Base-by-base conservation (phyloP, 2,888 invertebrate genomes). In the Himalopsyche japonica region DNA sequence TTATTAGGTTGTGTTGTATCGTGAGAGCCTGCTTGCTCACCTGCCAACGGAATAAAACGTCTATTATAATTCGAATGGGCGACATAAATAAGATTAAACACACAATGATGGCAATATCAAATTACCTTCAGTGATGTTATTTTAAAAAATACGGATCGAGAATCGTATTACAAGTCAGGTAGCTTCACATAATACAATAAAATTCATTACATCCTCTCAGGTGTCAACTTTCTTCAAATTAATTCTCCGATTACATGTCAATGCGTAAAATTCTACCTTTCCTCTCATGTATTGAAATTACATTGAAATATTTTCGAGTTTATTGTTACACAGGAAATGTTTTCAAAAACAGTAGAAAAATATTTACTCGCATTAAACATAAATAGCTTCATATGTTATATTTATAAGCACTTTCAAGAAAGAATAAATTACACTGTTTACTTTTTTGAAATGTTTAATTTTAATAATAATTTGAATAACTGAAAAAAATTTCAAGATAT, bases 91-190 rank as follows among this genome's bases (percentile, higher is more conserved):
- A 82, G 82, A 85, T 82, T 57, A 81, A 84, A 80, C 80, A 84
- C 57, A 49, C 47, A 80, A 80, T 82, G 84, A 80, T 82, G 81
- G 81, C 47, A 76, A 76, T 82, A 86, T 86, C 85, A 77, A 48
- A 84, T 86, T 76, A 83, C 70, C 70, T 70, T 30, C 86, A 80
- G 70, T 81, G 76, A 76, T 70, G 78, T 86, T 77, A 80, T 81
- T 86, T 76, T 79, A 86, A 86, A n/a, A 82, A 81, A 79, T 80
- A 76, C 49, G 76, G 79, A 81, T 80, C 79, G 43, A 24, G 82
- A 82, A 77, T 84, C 86, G 81, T 76, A 49, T 84, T 84, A 49
- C 84, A 43, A 34, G 70, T 43, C 86, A 85, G 86, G 86, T 86
- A 85, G 84, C 86, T 34, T 79, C 80, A 49, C 81, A 49, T 79